Evolutionary conservation across 2,888 invertebrate genomes (phyloP).

Genomic region (Electrophaes corylata): DNA sequence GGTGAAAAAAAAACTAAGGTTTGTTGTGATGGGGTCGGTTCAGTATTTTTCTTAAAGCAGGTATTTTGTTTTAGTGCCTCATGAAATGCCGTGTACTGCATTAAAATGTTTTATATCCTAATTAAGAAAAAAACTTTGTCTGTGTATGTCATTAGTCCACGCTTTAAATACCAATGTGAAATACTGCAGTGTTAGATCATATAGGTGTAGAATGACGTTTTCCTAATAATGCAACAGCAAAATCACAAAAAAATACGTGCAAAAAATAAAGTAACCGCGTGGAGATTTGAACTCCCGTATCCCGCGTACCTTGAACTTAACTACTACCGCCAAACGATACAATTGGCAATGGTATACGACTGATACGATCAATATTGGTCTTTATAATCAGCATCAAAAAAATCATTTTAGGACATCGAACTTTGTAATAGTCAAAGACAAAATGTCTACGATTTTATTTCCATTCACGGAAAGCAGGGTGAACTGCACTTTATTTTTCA

Average conservation of each 20-base stretch:
- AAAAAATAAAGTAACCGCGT: conserved; percentile 3
- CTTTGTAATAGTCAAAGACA: conserved; percentile 4
- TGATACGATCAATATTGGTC: neutral
- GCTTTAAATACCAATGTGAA: conserved; percentile 31
- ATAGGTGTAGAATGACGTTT: conserved; percentile 22
- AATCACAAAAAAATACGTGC: neutral
- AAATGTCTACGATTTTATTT: conserved; percentile 10
- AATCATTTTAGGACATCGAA: neutral
- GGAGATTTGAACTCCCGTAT: conserved; percentile 15
- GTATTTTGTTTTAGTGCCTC: neutral
- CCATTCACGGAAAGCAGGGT: conserved; percentile 56
- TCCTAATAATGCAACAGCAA: conserved; percentile 4
- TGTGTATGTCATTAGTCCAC: conserved; percentile 28
- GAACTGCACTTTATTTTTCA: conserved; percentile 45
- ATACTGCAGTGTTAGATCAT: conserved; percentile 28
- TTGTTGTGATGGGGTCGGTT: no score
- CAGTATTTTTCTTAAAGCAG: neutral
- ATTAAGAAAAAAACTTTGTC: conserved; percentile 23
- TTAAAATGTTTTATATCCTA: conserved; percentile 21
- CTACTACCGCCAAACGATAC: neutral
- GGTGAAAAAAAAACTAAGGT: neutral
- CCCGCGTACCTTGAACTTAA: neutral
- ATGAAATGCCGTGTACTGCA: conserved; percentile 14
- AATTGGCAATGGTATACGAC: neutral
- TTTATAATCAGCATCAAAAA: neutral